These are phyloP conservation scores for Iselma pallidipennis DNA, from an alignment of 2,888 invertebrate species.

Conservation along the genomic window DNA sequence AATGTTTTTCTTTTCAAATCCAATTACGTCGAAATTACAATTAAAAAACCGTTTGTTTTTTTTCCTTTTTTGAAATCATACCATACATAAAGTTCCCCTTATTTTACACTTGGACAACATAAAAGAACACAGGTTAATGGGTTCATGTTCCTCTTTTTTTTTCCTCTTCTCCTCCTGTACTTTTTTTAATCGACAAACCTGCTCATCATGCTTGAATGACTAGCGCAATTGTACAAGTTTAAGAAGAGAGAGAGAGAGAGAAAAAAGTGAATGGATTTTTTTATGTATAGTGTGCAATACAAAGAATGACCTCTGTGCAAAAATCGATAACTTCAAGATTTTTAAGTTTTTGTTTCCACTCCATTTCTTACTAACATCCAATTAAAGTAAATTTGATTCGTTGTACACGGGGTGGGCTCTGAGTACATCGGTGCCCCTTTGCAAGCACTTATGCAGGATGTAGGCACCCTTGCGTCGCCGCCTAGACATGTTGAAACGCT, in stretches of 20 bases:
- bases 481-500: too few species aligned
- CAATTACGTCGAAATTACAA: not conserved
- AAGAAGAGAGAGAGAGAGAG: too few species aligned
- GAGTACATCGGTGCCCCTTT: too few species aligned
- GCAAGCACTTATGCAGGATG: too few species aligned
- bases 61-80: not conserved
- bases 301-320: too few species aligned
- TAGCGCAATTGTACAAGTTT: not conserved
- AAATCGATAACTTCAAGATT: not conserved
- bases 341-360: too few species aligned
- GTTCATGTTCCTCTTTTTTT: not conserved
- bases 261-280: not conserved
- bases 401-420: too few species aligned
- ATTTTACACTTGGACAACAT: not conserved
- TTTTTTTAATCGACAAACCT: not conserved
- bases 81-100: not conserved
- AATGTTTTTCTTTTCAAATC: constrained; percentile 6
- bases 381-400: too few species aligned
- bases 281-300: too few species aligned
- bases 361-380: too few species aligned
- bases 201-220: not conserved
- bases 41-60: not conserved
- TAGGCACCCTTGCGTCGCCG: too few species aligned
- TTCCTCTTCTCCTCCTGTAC: not conserved
- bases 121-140: not conserved